phyloP scores from a whole-genome alignment of 2,888 invertebrate genomes.

The Silvanus unidentatus region DNA sequence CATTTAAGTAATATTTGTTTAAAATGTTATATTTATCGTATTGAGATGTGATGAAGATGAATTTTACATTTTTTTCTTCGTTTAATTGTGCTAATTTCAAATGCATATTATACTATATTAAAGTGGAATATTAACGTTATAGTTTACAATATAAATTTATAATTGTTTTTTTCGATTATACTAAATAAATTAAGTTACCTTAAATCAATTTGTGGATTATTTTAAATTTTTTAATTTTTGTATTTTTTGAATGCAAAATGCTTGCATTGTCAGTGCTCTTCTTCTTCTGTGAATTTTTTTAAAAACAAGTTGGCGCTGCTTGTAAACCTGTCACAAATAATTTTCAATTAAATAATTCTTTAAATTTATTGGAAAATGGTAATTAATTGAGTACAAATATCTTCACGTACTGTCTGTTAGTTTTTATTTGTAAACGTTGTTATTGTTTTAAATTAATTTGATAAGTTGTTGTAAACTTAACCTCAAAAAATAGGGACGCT shows the following conservation, averaged over 20 bases:
- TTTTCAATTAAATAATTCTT: no score
- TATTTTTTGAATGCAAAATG: no score
- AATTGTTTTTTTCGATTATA: conserved; percentile 10
- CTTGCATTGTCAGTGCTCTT: no score
- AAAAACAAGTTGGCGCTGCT: conserved; percentile 24
- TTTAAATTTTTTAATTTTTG: background rate
- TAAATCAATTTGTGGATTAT: conserved; percentile 12
- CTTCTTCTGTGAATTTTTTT: no score
- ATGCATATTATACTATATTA: conserved; percentile 26
- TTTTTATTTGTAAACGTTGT: background rate
- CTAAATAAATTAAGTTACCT: conserved; percentile 11
- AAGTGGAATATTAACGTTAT: conserved; percentile 30
- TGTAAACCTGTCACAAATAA: conserved; percentile 6
- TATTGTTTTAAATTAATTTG: background rate
- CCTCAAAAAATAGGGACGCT: conserved; percentile 33
- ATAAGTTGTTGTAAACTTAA: conserved; percentile 19
- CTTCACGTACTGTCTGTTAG: background rate
- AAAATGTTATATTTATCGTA: conserved; percentile 22
- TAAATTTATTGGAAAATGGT: no score
- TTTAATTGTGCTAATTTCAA: conserved; percentile 35
- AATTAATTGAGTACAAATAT: no score
- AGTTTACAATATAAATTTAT: conserved; percentile 26
- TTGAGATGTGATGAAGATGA: conserved; percentile 37
- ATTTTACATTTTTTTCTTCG: conserved; percentile 28
- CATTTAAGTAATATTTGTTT: conserved; percentile 8